These are phyloP conservation scores for Cephonodes hylas DNA, from an alignment of 2,888 invertebrate genomes.

Conservation along the genomic window DNA sequence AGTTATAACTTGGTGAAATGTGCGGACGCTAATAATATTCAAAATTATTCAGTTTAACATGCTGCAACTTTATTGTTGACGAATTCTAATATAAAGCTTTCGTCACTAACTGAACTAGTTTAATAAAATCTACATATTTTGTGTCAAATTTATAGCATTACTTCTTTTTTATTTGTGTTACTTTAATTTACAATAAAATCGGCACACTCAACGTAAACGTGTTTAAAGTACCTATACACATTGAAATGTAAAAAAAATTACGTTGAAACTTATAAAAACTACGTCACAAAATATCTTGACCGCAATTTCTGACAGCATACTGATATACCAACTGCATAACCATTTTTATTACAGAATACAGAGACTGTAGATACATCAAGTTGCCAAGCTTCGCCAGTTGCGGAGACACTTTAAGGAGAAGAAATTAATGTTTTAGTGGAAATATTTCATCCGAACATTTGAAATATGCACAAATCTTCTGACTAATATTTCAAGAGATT, in stretches of 20 bases:
- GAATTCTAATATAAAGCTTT: background rate
- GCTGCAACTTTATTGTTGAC: background rate
- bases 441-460: background rate
- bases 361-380: background rate
- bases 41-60: background rate
- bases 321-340: background rate
- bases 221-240: too few relatives aligned
- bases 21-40: conserved; percentile 5
- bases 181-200: background rate
- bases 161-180: background rate
- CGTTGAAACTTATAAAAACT: too few relatives aligned
- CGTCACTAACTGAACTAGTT: background rate
- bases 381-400: background rate
- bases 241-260: too few relatives aligned
- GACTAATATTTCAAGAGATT: background rate
- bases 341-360: background rate
- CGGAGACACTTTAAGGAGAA: background rate
- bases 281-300: background rate
- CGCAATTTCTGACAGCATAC: background rate
- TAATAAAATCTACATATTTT: background rate
- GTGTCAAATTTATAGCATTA: background rate
- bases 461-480: background rate
- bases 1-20: background rate
- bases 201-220: too few relatives aligned
- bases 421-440: background rate